Conservation (phyloP, 2,797 vertebrate genomes). For the Orestias chungarensis region DNA sequence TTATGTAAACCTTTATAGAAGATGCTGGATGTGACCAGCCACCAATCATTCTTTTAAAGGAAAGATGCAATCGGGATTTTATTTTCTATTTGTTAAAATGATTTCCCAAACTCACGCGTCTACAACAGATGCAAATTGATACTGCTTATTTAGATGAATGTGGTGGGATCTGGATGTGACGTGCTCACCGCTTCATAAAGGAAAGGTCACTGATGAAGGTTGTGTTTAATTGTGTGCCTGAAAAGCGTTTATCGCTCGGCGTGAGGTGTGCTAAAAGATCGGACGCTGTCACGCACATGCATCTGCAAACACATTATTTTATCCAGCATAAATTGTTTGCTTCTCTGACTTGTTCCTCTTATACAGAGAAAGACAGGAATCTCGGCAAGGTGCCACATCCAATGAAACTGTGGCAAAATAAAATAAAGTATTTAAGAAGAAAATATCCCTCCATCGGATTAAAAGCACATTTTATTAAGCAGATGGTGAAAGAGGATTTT, state of each 20-base stretch:
- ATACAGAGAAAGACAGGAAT: slow-evolving; percentile 52
- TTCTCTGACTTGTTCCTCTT: slow-evolving; percentile 37
- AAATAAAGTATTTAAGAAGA: slow-evolving; percentile 77
- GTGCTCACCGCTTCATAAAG: slow-evolving; percentile 40
- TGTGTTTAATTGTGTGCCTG: slow-evolving; percentile 42
- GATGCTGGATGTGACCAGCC: slow-evolving; percentile 4
- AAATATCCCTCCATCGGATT: slow-evolving; percentile 83
- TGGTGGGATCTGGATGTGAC: slow-evolving; percentile 1
- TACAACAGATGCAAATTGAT: background rate
- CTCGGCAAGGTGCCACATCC: slow-evolving; percentile 59
- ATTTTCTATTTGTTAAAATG: background rate
- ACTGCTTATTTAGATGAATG: background rate
- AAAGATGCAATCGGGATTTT: background rate
- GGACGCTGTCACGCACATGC: slow-evolving; percentile 25
- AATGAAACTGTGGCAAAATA: slow-evolving; percentile 73
- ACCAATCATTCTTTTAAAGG: background rate
- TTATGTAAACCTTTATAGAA: slow-evolving; percentile 28
- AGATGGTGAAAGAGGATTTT: slow-evolving; percentile 89
- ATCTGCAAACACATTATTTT: slow-evolving; percentile 8
- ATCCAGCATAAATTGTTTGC: slow-evolving; percentile 24
- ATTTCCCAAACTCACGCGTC: background rate
- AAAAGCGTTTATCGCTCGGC: slow-evolving; percentile 47
- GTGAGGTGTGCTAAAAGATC: slow-evolving; percentile 34
- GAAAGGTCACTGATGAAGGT: slow-evolving; percentile 68
- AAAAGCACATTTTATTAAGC: slow-evolving; percentile 96